Conservation (phyloP, 2,113 vertebrate species). For the Noturus placidus region DNA sequence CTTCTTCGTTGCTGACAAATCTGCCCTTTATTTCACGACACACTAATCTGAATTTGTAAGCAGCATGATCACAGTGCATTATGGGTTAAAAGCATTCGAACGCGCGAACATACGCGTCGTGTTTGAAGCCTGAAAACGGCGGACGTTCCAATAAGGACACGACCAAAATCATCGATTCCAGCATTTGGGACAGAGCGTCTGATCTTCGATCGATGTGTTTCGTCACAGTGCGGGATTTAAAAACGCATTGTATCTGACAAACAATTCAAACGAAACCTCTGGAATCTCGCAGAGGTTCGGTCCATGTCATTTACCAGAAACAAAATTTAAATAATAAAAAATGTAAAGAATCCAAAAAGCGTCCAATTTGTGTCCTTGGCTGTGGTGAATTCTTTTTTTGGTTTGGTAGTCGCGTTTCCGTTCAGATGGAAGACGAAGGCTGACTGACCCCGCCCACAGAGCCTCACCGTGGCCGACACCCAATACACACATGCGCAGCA, state of each 20-base stretch:
- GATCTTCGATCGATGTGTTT: not conserved
- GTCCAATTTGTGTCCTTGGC: not conserved
- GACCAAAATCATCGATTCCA: not conserved
- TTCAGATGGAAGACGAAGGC: conserved; percentile 48
- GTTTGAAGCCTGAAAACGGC: not conserved
- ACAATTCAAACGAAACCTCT: not conserved
- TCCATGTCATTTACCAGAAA: conserved; percentile 48
- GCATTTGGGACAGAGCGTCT: not conserved
- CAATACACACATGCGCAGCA: conserved; percentile 62
- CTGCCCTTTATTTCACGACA: not conserved
- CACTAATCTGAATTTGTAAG: not conserved
- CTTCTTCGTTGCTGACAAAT: not conserved
- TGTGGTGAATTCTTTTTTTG: not conserved
- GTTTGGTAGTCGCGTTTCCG: conserved; percentile 7
- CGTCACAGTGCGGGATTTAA: not conserved
- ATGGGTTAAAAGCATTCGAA: not conserved
- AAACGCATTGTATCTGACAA: not conserved
- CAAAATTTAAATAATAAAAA: not conserved
- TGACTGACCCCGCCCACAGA: conserved; percentile 46
- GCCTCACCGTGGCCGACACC: conserved; percentile 67
- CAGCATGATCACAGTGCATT: conserved; percentile 1
- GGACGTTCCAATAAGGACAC: not conserved
- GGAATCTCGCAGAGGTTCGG: not conserved
- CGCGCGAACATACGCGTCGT: not conserved
- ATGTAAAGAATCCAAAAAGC: not conserved